Percentiles rank a stretch among this genome's conserved stretches.
phyloP scores from a whole-genome alignment of 2,888 invertebrate genomes.

The Noctua fimbriata region DNA sequence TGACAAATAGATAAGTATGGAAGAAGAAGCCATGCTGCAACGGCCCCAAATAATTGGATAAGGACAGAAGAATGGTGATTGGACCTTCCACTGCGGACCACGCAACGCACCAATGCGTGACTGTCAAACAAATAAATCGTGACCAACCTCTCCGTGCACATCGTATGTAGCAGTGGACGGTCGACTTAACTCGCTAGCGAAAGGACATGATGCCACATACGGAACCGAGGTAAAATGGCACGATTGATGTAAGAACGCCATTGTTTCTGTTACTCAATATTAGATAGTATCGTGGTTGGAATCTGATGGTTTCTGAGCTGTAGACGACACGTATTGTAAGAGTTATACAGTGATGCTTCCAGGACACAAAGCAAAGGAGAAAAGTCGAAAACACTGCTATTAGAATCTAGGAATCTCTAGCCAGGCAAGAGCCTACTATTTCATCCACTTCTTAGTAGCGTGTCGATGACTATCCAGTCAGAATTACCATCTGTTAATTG shows the following conservation, averaged over 20 bases:
- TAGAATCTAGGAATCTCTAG: neutral
- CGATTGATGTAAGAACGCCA: conserved; percentile 40
- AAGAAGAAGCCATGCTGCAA: no score
- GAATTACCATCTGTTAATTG: neutral
- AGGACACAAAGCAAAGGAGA: neutral
- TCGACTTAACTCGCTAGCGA: conserved; percentile 3
- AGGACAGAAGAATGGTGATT: neutral
- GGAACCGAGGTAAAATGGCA: conserved; percentile 38
- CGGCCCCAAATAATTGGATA: neutral
- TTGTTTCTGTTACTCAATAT: conserved; percentile 39
- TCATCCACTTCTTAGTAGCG: neutral
- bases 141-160: neutral
- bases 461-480: neutral
- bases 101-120: neutral
- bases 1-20: neutral
- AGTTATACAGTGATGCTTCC: neutral
- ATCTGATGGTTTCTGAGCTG: neutral
- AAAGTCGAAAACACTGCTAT: neutral
- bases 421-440: neutral
- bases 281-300: conserved; percentile 30
- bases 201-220: conserved; percentile 46
- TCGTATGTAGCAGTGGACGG: neutral
- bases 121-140: neutral
- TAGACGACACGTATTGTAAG: conserved; percentile 11
- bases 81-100: neutral